Evolutionary conservation across 2,888 invertebrate species (phyloP), one percentile per base, ranked within the genome.

Genomic region (Epirrhoe tristata): DNA sequence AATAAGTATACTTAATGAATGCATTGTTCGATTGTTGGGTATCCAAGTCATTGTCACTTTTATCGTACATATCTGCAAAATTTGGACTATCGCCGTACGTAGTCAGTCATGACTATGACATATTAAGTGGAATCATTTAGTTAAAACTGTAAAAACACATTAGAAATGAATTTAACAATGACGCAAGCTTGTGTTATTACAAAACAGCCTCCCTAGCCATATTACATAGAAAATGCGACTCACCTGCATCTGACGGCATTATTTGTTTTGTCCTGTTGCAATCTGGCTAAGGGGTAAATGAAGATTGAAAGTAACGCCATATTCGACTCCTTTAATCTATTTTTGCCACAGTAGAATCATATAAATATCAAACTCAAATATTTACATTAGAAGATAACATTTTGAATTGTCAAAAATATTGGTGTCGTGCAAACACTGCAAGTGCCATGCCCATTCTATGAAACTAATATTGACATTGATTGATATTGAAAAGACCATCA

Each of bases 21-120:
- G 72, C 75, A 83, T 82, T 82, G 79, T 78, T 74, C 69, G 72
- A 70, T 71, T 84, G 81, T 85, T 24, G 36, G n/a, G 46, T 76
- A 69, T 60, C 69, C 80, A 83, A 90, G 88, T 90, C 88, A 72
- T 88, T 91, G 83, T 88, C 90, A 84, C 82, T 76, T 84, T 86
- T 88, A 89, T 90, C 89, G 81, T 71, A 70, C 77, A 67, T 78
- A 66, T 83, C 74, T 74, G 77, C 79, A 81, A 81, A 83, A 78
- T 75, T 80, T 70, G 70, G 71, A 76, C 63, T 73, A 77, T 78
- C 76, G 74, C 73, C 72, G 36, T 36, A 66, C 74, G 66, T 63
- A 52, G 71, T n/a, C 43, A 46, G 14, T 24, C 24, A 24, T 24
- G 24, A 24, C 24, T 24, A 24, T 24, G 36, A 39, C 36, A 39